Conservation (phyloP, 2,888 invertebrate genomes). For the Morpho achilles region DNA sequence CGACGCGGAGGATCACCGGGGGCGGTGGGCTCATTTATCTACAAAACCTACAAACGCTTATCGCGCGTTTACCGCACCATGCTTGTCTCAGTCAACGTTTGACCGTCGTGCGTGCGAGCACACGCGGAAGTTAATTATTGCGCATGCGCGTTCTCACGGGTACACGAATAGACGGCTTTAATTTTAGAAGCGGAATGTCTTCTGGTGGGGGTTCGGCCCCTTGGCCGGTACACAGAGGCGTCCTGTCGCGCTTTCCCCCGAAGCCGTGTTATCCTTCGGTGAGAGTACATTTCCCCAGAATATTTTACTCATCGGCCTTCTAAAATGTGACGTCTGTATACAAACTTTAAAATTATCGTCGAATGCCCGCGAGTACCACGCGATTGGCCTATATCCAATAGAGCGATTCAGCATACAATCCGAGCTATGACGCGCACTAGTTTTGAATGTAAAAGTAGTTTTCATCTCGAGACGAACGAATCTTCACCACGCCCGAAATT, state of each 20-base stretch:
- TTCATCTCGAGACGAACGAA: conserved; percentile 53
- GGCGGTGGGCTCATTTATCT: conserved; percentile 75
- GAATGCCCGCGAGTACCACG: conserved; percentile 60
- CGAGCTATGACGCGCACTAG: conserved; percentile 59
- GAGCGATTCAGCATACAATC: conserved; percentile 59
- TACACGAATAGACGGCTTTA: conserved; percentile 76
- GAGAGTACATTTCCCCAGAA: conserved; percentile 55
- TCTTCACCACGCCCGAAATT: conserved; percentile 38
- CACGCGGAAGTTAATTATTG: conserved; percentile 75
- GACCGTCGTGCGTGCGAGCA: conserved; percentile 72
- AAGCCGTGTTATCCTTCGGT: conserved; percentile 66
- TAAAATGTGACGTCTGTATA: conserved; percentile 58
- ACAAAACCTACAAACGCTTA: conserved; percentile 62
- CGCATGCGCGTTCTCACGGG: conserved; percentile 59
- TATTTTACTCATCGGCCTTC: conserved; percentile 47
- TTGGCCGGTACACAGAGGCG: conserved; percentile 85
- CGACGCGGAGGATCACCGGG: conserved; percentile 70
- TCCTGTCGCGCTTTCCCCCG: conserved; percentile 69
- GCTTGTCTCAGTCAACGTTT: conserved; percentile 69
- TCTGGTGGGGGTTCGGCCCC: conserved; percentile 82
- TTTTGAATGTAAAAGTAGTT: conserved; percentile 65
- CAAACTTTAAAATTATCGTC: conserved; percentile 64
- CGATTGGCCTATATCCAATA: conserved; percentile 76
- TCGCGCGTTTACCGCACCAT: conserved; percentile 56
- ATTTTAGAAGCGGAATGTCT: conserved; percentile 75